Conservation (phyloP, 2,797 vertebrate species). For the Pangasius krempfi region DNA sequence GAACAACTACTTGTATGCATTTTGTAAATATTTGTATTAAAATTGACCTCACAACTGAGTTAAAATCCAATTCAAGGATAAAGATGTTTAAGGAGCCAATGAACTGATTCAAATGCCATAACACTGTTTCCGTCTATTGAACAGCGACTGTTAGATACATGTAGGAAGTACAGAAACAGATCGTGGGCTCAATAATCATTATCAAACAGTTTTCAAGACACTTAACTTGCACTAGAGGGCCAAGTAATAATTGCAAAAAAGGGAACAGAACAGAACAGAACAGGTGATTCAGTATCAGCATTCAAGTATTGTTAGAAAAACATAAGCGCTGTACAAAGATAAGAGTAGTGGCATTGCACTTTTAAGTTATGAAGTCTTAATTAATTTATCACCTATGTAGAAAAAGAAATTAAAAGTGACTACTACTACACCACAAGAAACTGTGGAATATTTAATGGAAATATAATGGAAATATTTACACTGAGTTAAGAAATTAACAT, state of each 20-base stretch:
- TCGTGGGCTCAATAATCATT: not conserved
- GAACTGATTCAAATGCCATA: not conserved
- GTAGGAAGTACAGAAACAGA: not conserved
- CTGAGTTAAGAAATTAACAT: not conserved
- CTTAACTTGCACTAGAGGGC: too few species aligned
- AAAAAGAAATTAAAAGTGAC: not conserved
- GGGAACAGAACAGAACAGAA: not conserved
- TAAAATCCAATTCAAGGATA: not conserved
- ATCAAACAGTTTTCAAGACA: not conserved
- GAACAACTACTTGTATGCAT: not conserved
- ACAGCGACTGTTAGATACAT: not conserved
- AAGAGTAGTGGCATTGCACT: not conserved
- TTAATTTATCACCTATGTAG: not conserved
- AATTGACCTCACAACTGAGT: not conserved
- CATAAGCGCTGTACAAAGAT: not conserved
- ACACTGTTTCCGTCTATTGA: not conserved
- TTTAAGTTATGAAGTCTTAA: not conserved
- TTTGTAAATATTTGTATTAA: not conserved
- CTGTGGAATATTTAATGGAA: not conserved
- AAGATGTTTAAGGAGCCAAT: not conserved
- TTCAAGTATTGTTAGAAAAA: not conserved
- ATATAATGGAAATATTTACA: not conserved
- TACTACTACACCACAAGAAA: not conserved
- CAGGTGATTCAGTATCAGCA: not conserved
- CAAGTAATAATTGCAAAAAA: not conserved